These are phyloP conservation scores for Astropecten irregularis DNA, from an alignment of 53 echinoderm and acorn worm species.

Conservation along the genomic window DNA sequence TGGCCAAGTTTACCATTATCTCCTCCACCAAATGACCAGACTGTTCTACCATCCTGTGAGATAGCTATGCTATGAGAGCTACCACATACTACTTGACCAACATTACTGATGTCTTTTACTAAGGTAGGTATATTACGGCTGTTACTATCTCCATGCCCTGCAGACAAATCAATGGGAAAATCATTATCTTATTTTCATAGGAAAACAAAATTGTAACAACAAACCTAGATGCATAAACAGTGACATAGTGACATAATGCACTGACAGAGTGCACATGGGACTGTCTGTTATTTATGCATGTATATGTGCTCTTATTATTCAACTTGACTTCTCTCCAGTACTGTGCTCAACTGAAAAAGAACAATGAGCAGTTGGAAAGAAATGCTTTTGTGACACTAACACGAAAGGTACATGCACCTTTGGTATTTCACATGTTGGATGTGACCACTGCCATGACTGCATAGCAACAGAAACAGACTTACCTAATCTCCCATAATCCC, in stretches of 20 bases:
- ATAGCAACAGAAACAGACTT: neutral
- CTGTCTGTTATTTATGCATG: no score
- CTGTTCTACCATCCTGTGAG: constrained; percentile 90
- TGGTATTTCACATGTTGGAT: neutral
- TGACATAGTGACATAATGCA: no score
- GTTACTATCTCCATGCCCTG: constrained; percentile 98
- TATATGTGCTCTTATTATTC: no score
- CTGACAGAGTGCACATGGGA: no score
- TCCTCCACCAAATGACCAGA: constrained; percentile 98
- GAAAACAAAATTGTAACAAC: no score
- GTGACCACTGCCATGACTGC: neutral
- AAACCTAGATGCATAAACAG: no score
- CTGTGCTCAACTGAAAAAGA: no score
- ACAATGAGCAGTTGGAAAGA: no score
- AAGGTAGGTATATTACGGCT: constrained; percentile 88
- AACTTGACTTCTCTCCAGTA: no score
- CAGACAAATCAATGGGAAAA: neutral
- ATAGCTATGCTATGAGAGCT: constrained; percentile 96
- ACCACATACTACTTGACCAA: constrained; percentile 94
- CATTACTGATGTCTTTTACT: constrained; percentile 91
- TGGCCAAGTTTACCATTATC: constrained; percentile 98
- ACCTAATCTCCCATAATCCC: constrained; percentile 97
- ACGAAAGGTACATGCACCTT: neutral
- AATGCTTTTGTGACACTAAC: neutral
- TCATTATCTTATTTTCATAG: no score